Percentiles rank a stretch among this genome's conserved stretches.
phyloP scores from a whole-genome alignment of 92 coral and sea anemone species.

The Porites evermanni region DNA sequence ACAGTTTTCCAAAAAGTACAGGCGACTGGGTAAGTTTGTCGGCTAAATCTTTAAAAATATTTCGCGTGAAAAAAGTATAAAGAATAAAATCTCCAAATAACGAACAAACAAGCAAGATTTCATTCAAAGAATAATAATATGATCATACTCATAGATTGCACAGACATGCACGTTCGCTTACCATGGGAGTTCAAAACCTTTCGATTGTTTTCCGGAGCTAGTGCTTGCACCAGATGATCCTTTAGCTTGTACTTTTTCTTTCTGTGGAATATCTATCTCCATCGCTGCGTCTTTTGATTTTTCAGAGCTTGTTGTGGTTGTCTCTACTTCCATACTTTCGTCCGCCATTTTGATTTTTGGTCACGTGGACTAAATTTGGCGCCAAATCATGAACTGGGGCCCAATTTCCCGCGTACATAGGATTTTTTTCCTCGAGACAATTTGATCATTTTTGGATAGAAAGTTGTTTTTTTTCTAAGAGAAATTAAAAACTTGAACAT shows the following conservation, averaged over 20 bases:
- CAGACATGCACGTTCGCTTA: conserved; percentile 25
- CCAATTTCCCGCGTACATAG: conserved; percentile 31
- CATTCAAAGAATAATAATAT: no score
- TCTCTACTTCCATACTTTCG: conserved; percentile 87
- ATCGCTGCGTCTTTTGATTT: conserved; percentile 59
- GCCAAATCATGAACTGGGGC: conserved; percentile 71
- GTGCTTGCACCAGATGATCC: conserved; percentile 28
- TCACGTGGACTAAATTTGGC: conserved; percentile 89
- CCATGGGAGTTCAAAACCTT: conserved; percentile 96
- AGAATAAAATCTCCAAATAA: no score
- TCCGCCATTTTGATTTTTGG: conserved; percentile 89
- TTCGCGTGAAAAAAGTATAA: background rate
- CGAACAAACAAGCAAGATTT: no score
- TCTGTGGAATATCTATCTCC: conserved; percentile 73
- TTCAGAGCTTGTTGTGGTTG: conserved; percentile 37
- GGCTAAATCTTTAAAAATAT: background rate
- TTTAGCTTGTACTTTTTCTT: conserved; percentile 25
- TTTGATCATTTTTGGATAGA: no score
- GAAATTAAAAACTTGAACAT: no score
- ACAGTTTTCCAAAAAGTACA: background rate
- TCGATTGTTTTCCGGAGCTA: conserved; percentile 66
- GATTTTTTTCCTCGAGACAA: background rate
- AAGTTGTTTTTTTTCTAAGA: no score
- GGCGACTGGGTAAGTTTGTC: background rate
- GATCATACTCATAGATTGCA: no score